Conservation (phyloP, 2,797 vertebrate species). For the Erpetoichthys calabaricus region DNA sequence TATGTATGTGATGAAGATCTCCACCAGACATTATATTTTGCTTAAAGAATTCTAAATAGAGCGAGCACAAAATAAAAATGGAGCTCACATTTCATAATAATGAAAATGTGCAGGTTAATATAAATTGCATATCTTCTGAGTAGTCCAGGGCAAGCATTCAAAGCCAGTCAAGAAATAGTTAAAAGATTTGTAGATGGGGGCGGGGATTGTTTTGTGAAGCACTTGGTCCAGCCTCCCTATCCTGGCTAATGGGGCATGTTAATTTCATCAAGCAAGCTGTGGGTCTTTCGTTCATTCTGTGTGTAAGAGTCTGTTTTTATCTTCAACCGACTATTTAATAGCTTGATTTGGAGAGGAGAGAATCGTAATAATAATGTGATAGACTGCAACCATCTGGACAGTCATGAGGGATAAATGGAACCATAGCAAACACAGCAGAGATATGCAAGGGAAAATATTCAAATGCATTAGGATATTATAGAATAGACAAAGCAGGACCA, state of each 20-base stretch:
- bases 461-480: no score
- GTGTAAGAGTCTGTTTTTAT: not conserved
- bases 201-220: not conserved
- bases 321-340: constrained; percentile 14
- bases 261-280: constrained; percentile 8
- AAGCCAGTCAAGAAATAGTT: constrained; percentile 2
- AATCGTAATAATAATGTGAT: constrained; percentile 19
- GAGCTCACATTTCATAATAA: no score
- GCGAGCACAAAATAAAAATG: no score
- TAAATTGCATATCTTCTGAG: no score
- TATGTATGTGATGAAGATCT: no score
- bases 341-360: not conserved
- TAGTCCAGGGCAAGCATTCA: no score
- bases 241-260: constrained; percentile 8
- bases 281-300: constrained; percentile 1
- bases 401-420: not conserved
- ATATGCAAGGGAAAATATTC: no score
- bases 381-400: constrained; percentile 26
- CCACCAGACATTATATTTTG: no score
- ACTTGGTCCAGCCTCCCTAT: not conserved
- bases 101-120: no score
- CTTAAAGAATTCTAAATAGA: no score
- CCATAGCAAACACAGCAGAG: no score
- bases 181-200: not conserved
- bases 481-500: no score